Base-by-base conservation (phyloP, 2,113 vertebrate genomes). In the Pitta sordida region DNA sequence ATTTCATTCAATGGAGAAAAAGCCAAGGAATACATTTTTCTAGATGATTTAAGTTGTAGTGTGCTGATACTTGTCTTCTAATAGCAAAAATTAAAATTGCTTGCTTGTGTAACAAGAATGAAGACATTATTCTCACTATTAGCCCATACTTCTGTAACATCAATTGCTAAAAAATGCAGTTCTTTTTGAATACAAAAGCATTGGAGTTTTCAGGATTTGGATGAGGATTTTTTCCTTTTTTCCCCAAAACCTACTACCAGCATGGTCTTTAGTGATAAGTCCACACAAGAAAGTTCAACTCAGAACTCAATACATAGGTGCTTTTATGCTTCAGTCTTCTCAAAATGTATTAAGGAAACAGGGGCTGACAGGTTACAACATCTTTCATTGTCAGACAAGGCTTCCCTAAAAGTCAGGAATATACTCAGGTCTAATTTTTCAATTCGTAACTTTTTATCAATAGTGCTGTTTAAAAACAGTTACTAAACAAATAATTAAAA, bases 1-100 rank as follows among this genome's bases (percentile, higher is more conserved):
- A 92, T 92, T 94, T 96, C 63, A 88, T 86, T 86, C 63, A 63
- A n/a, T 60, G 68, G 88, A 91, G 76, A 88, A 91, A 79, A 79
- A 77, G 81, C 94, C 95, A 97, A 97, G 36, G 21, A 94, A 93
- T 83, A 91, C 29, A 95, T 96, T 92, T 96, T 96, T 95, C 90
- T 78, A 76, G 75, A 94, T 92, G 88, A 96, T 92, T 96, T 94
- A 91, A 93, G 67, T 90, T 81, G 77, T 58, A 96, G 77, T 90
- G 95, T 95, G 90, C 81, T 89, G 94, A 91, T 93, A 83, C 16
- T 86, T 86, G 36, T 79, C 86, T 96, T 96, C 94, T 90, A 97
- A 96, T 12, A 79, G 49, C 88, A 97, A 96, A 86, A 96, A 95
- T 95, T 94, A 91, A 91, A 96, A 94, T 56, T 63, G 16, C 65